Evolutionary conservation across 2,797 vertebrate genomes (phyloP), one percentile per base, ranked within the genome.

Genomic region (Coregonus sp.): DNA sequence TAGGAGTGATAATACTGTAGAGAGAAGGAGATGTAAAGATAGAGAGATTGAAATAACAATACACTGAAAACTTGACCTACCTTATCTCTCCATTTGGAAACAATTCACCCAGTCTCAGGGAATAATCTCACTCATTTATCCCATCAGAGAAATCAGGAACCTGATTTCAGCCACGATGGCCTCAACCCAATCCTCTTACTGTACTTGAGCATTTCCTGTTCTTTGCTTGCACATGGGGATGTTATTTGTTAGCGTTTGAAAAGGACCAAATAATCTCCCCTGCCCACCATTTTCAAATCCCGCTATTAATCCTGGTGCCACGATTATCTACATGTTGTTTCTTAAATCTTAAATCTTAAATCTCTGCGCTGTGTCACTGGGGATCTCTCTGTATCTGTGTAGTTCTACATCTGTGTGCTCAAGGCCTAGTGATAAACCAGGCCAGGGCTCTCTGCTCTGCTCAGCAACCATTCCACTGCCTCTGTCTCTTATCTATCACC

Each of bases 191-290:
- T 80, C 52, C 68, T 80, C 67, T 79, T 74, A 74, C 65, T 54
- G 52, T 31, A 35, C 70, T 65, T 74, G 50, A 72, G 72, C 76
- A 79, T 80, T 83, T 85, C 73, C 78, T 74, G 73, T 72, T 77
- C 33, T 37, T 11, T 76, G 71, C 47, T 16, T 77, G n/a, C 71
- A 12, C 71, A 20, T 33, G 18, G 75, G 20, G 37, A 81, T 79
- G 77, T 31, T 37, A 54, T 72, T 80, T 78, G 66, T 80, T 82
- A 76, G 70, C 54, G 18, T 40, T n/a, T 7, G 73, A 72, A 35
- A 31, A 67, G 75, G 47, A 63, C 33, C 69, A 4, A 7, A 31
- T 78, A 73, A 84, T 78, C 82, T 79, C n/a, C 56, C 37, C n/a
- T 47, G 73, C 51, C 66, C 66, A 71, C 16, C 16, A 54, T 75